Evolutionary conservation across 2,888 invertebrate genomes (phyloP).

Genomic region (Laothoe populi): DNA sequence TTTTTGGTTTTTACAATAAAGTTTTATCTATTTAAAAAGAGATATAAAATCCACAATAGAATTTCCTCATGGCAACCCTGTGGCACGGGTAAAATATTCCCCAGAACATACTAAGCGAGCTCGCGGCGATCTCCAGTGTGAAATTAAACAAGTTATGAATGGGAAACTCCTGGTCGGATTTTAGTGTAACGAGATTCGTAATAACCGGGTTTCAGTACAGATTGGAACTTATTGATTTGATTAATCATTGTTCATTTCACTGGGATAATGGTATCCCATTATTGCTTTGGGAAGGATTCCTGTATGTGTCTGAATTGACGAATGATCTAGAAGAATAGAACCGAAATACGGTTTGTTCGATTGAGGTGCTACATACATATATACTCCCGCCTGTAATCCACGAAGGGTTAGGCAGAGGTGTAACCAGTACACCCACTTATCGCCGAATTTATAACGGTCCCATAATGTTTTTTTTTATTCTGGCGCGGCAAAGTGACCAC

Average conservation of each 20-base stretch:
- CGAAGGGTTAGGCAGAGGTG: too few relatives aligned
- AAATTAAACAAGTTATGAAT: slow-evolving; percentile 71
- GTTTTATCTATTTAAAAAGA: too few relatives aligned
- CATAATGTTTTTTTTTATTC: too few relatives aligned
- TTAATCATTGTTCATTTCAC: slow-evolving; percentile 10
- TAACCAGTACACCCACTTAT: too few relatives aligned
- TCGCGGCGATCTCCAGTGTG: slow-evolving; percentile 53
- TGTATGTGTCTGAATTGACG: not conserved
- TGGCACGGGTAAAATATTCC: slow-evolving; percentile 58
- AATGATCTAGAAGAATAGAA: too few relatives aligned
- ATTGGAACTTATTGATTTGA: slow-evolving; percentile 4
- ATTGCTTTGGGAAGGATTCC: not conserved
- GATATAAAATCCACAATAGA: not conserved
- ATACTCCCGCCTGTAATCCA: too few relatives aligned
- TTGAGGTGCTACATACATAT: too few relatives aligned
- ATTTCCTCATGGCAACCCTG: slow-evolving; percentile 33
- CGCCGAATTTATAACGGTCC: too few relatives aligned
- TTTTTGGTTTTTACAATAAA: too few relatives aligned
- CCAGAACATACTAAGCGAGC: slow-evolving; percentile 54
- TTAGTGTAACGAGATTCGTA: slow-evolving; percentile 45
- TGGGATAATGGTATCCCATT: not conserved
- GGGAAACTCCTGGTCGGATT: slow-evolving; percentile 54
- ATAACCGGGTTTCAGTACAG: slow-evolving; percentile 23
- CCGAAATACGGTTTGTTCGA: too few relatives aligned
- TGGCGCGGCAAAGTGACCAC: too few relatives aligned